phyloP scores from a whole-genome alignment of 2,797 vertebrate genomes.

The Lates japonicus region DNA sequence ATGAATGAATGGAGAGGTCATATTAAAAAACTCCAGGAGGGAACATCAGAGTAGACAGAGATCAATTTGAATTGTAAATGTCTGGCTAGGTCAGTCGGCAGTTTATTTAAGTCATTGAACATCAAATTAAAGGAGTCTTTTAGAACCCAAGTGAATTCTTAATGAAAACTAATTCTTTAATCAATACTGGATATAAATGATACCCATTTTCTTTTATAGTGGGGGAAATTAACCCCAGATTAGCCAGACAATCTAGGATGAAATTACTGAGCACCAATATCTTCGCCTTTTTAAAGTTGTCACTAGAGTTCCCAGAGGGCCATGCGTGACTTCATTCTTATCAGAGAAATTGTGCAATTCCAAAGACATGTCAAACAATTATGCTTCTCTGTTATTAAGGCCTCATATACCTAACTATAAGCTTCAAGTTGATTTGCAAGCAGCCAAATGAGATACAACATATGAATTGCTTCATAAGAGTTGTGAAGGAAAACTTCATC shows the following conservation, averaged over 20 bases:
- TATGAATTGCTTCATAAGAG: conserved; percentile 81
- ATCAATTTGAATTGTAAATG: conserved; percentile 92
- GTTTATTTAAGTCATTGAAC: conserved; percentile 96
- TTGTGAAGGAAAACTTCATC: conserved; percentile 78
- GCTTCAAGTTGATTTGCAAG: conserved; percentile 81
- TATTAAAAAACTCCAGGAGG: conserved; percentile 84
- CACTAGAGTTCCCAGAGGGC: conserved; percentile 86
- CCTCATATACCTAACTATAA: conserved; percentile 79
- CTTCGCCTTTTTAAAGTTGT: conserved; percentile 87
- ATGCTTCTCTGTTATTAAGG: conserved; percentile 84
- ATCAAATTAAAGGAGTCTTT: conserved; percentile 98
- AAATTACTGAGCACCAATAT: conserved; percentile 90
- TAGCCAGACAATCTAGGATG: conserved; percentile 89
- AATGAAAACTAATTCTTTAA: conserved; percentile 99
- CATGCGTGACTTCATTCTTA: conserved; percentile 82
- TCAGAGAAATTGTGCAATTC: conserved; percentile 87
- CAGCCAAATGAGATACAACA: conserved; percentile 83
- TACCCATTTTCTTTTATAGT: conserved; percentile 92
- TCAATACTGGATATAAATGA: conserved; percentile 98
- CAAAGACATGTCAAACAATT: conserved; percentile 88
- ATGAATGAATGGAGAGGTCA: conserved; percentile 81
- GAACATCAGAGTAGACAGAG: conserved; percentile 77
- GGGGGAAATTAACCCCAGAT: conserved; percentile 95
- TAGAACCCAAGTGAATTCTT: conserved; percentile 98
- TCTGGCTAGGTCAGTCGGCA: conserved; percentile 89